A percentile compares a stretch with the other conserved stretches of the same genome.
Evolutionary conservation across 1,140 invertebrate species (phyloP).

Genomic region (Adoxophyes honmai): DNA sequence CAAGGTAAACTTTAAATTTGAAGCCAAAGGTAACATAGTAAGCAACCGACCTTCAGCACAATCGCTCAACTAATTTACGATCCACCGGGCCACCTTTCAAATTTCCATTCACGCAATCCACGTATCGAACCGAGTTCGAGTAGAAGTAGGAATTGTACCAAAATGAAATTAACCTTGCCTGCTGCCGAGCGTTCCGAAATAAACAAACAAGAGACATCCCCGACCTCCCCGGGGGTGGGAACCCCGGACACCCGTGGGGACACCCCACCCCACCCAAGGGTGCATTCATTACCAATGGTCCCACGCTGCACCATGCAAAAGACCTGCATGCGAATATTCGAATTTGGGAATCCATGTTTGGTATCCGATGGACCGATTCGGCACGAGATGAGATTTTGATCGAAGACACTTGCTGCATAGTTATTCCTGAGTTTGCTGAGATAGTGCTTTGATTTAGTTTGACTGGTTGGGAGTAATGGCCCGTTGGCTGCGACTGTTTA

Average conservation of each 20-base stretch:
- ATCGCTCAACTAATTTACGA: background rate
- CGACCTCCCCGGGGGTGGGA: constrained; percentile 16
- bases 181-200: constrained; percentile 19
- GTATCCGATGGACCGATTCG: constrained; percentile 18
- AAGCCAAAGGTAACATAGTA: too few relatives aligned
- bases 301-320: constrained; percentile 30
- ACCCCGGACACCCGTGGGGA: background rate
- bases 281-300: constrained; percentile 25
- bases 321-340: constrained; percentile 42
- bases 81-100: background rate
- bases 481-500: too few relatives aligned
- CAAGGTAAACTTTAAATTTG: too few relatives aligned
- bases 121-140: too few relatives aligned
- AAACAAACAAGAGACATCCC: constrained; percentile 34
- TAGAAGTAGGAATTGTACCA: background rate
- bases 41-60: background rate
- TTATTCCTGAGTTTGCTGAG: background rate
- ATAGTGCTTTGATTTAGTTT: constrained; percentile 21
- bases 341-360: constrained; percentile 40
- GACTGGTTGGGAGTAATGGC: constrained; percentile 3
- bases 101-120: constrained; percentile 9
- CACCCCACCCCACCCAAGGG: constrained; percentile 5
- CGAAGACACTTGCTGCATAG: constrained; percentile 25
- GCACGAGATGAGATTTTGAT: constrained; percentile 36
- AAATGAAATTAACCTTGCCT: constrained; percentile 8